Evolutionary conservation across 2,888 invertebrate species (phyloP).

Genomic region (Lamellibrachia satsuma): DNA sequence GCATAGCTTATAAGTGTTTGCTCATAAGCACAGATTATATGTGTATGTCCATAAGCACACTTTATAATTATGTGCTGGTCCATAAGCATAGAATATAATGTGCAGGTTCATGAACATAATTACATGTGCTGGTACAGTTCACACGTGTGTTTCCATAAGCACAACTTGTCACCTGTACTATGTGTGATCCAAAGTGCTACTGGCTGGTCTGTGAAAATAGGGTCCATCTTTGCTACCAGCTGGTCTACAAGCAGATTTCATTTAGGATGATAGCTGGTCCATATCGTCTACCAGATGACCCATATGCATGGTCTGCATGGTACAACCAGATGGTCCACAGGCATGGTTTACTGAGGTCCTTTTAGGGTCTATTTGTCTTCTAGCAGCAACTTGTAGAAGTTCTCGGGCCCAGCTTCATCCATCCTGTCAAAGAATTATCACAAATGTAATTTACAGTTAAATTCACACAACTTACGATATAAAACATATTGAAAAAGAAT

Average conservation of each 20-base stretch:
- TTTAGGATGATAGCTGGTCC: not conserved
- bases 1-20: not conserved
- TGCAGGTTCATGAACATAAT: too few relatives aligned
- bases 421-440: not conserved
- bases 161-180: too few relatives aligned
- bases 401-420: not conserved
- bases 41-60: not conserved
- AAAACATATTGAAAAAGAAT: not conserved
- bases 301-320: not conserved
- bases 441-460: not conserved
- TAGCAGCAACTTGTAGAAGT: not conserved
- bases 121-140: too few relatives aligned
- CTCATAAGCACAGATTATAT: not conserved
- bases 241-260: not conserved
- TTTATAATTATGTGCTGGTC: not conserved
- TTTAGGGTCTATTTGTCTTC: slow-evolving; percentile 1
- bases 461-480: not conserved
- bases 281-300: not conserved
- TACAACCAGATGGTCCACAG: not conserved
- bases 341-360: not conserved
- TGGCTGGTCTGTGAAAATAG: not conserved
- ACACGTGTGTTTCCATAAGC: too few relatives aligned
- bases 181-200: too few relatives aligned
- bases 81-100: not conserved
- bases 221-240: not conserved